phyloP scores from a whole-genome alignment of 1,140 invertebrate species.

The Eriocheir sinensis region DNA sequence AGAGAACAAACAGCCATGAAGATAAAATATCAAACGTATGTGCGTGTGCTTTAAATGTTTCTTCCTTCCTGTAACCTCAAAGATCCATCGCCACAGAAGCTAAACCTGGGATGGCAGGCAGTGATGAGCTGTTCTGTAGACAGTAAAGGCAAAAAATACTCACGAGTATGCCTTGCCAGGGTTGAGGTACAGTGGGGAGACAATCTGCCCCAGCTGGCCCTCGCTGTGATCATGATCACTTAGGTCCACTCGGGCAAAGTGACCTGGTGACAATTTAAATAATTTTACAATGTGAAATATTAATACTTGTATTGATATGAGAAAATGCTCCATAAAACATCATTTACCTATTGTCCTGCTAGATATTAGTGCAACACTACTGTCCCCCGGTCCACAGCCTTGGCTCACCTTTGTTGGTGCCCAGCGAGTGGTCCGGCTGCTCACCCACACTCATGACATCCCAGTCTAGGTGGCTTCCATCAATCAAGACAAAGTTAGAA shows the following conservation, averaged over 20 bases:
- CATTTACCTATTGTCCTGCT: too few relatives aligned
- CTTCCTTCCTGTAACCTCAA: too few relatives aligned
- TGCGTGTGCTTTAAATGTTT: too few relatives aligned
- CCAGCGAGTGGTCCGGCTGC: constrained; percentile 70
- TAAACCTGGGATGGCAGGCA: too few relatives aligned
- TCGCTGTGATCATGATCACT: neutral
- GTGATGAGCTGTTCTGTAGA: neutral
- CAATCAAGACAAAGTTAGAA: constrained; percentile 50
- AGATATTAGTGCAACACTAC: too few relatives aligned
- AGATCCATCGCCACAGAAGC: too few relatives aligned
- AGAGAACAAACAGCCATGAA: neutral
- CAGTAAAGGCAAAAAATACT: neutral
- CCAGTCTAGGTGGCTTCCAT: constrained; percentile 60
- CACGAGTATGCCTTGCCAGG: constrained; percentile 38
- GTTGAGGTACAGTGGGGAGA: constrained; percentile 55
- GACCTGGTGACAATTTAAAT: constrained; percentile 49
- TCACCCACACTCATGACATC: constrained; percentile 51
- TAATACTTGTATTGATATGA: too few relatives aligned
- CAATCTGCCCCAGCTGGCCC: constrained; percentile 45
- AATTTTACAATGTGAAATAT: too few relatives aligned
- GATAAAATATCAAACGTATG: neutral
- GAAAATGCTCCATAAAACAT: too few relatives aligned
- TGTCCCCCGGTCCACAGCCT: neutral
- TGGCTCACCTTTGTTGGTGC: constrained; percentile 63
- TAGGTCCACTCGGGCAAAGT: constrained; percentile 58